Evolutionary conservation across 2,113 vertebrate species (phyloP), one percentile per base, ranked within the genome.

Genomic region (Antechinus flavipes): DNA sequence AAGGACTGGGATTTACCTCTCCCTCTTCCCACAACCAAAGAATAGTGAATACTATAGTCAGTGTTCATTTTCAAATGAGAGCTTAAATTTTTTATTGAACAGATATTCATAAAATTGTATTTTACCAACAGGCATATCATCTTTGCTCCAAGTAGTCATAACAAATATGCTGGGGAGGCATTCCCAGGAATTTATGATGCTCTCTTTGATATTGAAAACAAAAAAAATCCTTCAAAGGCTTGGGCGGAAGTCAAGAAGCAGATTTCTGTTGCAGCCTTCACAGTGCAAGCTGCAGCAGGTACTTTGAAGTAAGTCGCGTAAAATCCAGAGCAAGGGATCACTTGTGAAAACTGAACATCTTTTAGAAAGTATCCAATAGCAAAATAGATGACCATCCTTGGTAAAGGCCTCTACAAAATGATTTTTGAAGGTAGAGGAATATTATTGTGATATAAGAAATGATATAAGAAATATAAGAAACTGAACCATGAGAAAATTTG

Each of bases 71-170:
- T 19, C 35, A 91, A 91, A 91, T 27, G 0, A 46, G 24, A 49
- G 68, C 53, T 84, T 84, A 27, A 54, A 90, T 49, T 94, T 76
- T 89, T 58, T 61, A 96, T 91, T 42, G 19, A 84, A 93, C 53
- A 42, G n/a, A 84, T 84, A 42, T 42, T 84, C 68, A 84, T 50
- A 49, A 25, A 52, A 30, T 50, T 90, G 46, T 90, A 50, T 90
- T 90, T 24, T 90, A 90, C n/a, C 90, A 49, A 61, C 98, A 99
- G 99, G 92, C 99, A 99, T 90, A 97, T 99, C 50, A 99, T 99
- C 91, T 99, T 99, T 97, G 99, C 99, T 97, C 99, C 99, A 53
- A 99, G 99, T 98, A 99, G 99, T 95, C 99, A 99, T 93, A 99
- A 99, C 97, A 99, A 99, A 98, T 99, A 99, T 1, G 99, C 99